Evolutionary conservation across 2,888 invertebrate genomes (phyloP).

Genomic region (Autographa pulchrina): DNA sequence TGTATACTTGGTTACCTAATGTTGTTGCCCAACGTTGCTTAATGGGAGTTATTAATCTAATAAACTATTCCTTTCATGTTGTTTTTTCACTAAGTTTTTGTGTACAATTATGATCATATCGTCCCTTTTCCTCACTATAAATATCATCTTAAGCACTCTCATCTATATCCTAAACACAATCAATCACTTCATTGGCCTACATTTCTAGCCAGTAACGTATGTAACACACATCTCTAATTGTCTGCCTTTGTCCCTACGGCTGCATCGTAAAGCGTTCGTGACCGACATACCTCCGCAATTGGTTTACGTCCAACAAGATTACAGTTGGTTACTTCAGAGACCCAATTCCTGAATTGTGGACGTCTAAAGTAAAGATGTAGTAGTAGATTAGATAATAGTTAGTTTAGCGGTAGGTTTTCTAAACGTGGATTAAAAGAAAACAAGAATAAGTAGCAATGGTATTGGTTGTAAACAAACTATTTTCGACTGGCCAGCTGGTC

Average conservation of each 20-base stretch:
- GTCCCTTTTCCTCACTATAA: not conserved
- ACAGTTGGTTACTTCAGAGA: constrained; percentile 29
- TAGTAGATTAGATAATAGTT: not conserved
- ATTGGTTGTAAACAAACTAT: not conserved
- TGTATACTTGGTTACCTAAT: not conserved
- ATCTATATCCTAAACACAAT: not conserved
- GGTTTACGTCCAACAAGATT: constrained; percentile 41
- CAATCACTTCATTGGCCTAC: not conserved
- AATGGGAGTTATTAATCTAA: no score
- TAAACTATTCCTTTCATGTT: no score
- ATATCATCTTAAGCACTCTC: not conserved
- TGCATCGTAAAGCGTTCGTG: constrained; percentile 62
- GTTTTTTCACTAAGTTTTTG: no score
- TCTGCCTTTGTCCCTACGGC: constrained; percentile 54
- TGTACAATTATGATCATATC: not conserved
- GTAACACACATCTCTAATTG: constrained; percentile 56
- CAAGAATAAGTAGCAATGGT: not conserved
- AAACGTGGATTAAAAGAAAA: not conserved
- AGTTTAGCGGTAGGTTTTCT: not conserved
- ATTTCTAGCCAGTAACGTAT: constrained; percentile 2
- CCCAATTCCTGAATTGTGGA: not conserved
- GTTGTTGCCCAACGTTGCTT: not conserved
- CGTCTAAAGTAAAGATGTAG: not conserved
- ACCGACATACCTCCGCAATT: constrained; percentile 53
- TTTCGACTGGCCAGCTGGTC: no score